Evolutionary conservation across 1,140 invertebrate genomes (phyloP), one percentile per base, ranked within the genome.

Genomic region (Luehdorfia chinensis): DNA sequence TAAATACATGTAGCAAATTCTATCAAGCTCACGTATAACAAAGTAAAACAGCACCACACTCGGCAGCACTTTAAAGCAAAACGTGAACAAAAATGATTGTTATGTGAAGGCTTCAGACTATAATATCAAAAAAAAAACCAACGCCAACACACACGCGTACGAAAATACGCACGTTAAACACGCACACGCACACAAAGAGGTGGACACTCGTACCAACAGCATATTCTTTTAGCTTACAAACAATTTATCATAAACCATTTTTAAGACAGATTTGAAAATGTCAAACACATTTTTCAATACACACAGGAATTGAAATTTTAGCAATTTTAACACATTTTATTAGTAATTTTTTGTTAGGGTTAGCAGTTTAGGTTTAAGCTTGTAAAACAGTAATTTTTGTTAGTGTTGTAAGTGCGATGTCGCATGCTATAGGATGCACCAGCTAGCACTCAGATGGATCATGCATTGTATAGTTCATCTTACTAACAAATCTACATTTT

Each of bases 401-500:
- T 5, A 8, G 14, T 1, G 14, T 27, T 43, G 8, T 41, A 7
- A 30, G 11, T 37, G 30, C 31, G 12, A 25, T 8, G 14, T 15
- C 47, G n/a, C 13, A 47, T 12, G 30, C n/a, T 31, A 32, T 34
- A 31, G 37, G 45, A 27, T 27, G n/a, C 21, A 45, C 51, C 33
- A 53, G 50, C 51, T 56, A 57, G 23, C 54, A 53, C 32, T 63
- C 49, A 53, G 58, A n/a, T n/a, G n/a, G 50, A 52, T 21, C 78
- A 79, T 85, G 77, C 81, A 69, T 51, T 58, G 59, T 73, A 66
- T 65, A 60, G 55, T 67, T 63, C 55, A 48, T 75, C 77, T 80
- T 84, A 84, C 81, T 86, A 84, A 86, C 81, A 86, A 83, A 80
- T 86, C 81, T 86, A 86, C 81, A 84, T 86, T 86, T 81, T 84